Evolutionary conservation across 2,888 invertebrate genomes (phyloP).

Genomic region (Notodonta dromedarius): DNA sequence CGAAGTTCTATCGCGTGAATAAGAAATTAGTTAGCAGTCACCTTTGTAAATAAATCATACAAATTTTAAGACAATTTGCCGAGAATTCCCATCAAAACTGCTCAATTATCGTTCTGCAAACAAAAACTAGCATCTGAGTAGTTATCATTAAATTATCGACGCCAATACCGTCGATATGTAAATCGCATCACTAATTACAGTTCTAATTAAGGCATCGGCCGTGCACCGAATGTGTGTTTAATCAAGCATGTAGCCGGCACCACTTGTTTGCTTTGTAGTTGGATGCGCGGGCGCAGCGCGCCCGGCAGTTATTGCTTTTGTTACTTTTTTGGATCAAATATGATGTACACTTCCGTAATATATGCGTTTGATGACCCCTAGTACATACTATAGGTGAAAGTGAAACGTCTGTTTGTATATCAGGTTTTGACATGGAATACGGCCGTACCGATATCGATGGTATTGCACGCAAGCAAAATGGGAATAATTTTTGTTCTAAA

Average conservation of each 20-base stretch:
- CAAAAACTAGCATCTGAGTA: too few species aligned
- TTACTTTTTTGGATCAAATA: conserved; percentile 9
- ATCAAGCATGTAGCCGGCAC: conserved; percentile 73
- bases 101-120: too few species aligned
- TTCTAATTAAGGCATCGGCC: conserved; percentile 82
- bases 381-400: background rate
- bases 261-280: conserved; percentile 71
- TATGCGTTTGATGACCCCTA: conserved; percentile 5
- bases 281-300: conserved; percentile 50
- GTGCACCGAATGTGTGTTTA: conserved; percentile 80
- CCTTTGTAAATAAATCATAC: too few species aligned
- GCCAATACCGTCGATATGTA: conserved; percentile 11
- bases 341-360: conserved; percentile 27
- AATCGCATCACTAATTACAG: conserved; percentile 52
- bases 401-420: background rate
- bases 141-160: conserved; percentile 1
- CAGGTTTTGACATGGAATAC: background rate
- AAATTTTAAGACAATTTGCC: too few species aligned
- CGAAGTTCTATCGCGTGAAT: too few species aligned
- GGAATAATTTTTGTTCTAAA: too few species aligned
- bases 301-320: conserved; percentile 23
- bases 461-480: too few species aligned
- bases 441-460: too few species aligned
- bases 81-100: too few species aligned
- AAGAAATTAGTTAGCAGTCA: too few species aligned